Conservation (phyloP, 2,797 vertebrate species). For the Trachops cirrhosus region DNA sequence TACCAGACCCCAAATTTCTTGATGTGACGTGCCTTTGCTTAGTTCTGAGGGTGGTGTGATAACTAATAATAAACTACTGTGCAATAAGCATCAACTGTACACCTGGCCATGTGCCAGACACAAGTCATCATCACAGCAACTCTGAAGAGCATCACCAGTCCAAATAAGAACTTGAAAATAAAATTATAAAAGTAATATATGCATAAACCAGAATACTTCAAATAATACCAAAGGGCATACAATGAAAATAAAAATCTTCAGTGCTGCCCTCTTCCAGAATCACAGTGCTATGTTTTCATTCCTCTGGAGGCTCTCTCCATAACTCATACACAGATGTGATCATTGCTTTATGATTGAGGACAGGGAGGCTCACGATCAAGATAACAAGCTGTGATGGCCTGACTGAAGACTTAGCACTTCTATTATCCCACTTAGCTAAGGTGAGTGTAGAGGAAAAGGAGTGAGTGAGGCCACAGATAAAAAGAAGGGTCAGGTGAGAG, state of each 20-base stretch:
- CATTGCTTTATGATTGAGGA: neutral
- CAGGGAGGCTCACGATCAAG: neutral
- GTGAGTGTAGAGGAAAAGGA: neutral
- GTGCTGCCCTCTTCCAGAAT: neutral
- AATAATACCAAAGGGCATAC: neutral
- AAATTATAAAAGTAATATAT: neutral
- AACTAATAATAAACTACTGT: neutral
- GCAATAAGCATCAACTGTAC: neutral
- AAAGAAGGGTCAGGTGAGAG: neutral
- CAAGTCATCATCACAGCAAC: neutral
- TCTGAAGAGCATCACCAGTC: neutral
- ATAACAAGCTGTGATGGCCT: neutral
- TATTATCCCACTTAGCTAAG: neutral
- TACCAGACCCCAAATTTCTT: neutral
- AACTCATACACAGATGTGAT: neutral
- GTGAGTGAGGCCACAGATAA: neutral
- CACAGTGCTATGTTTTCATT: neutral
- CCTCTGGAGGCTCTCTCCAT: neutral
- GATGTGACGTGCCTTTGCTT: neutral
- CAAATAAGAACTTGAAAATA: neutral
- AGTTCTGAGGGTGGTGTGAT: neutral
- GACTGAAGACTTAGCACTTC: neutral
- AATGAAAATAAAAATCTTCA: slow-evolving; percentile 58
- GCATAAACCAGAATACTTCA: slow-evolving; percentile 17
- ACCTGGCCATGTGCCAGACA: neutral